Evolutionary conservation across 2,113 vertebrate species (phyloP), one percentile per base, ranked within the genome.

Genomic region (Strix aluco): DNA sequence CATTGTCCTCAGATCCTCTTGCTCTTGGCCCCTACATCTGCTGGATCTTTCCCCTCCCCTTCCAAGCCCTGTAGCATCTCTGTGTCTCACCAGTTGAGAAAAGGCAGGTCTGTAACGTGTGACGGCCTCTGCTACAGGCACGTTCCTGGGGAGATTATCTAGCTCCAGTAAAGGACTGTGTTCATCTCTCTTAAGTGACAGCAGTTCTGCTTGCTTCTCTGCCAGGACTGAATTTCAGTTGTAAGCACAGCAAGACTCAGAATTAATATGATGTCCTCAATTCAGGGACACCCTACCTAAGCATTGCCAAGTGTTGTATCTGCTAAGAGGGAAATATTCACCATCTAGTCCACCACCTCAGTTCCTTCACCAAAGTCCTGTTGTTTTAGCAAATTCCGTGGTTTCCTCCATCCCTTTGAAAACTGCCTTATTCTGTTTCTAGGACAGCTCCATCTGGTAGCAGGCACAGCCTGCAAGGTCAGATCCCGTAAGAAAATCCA

Each of bases 391-490:
- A 73, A 70, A 94, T 75, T 62, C 78, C 58, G 29, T 17, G 0
- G 34, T 85, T 90, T 94, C 78, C 17, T 87, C 51, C 61, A 65
- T 11, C 57, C 81, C 54, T 90, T 29, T 93, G 84, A 15, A 92
- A 90, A 71, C 46, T 15, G 75, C 57, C 73, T 90, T 3, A 0
- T 51, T 10, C 3, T 79, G 34, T 90, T 91, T 92, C 92, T 86
- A 87, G 86, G 92, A 79, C 85, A 90, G 92, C 87, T 94, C 86
- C 81, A 49, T 82, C 91, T 92, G 67, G 52, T 87, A 87, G 73
- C 95, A 94, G 90, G 52, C 78, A 72, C 78, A 78, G 86, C 61
- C 81, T 79, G 77, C 65, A 87, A 88, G 93, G 95, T 94, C 89
- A 92, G 47, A 75, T 87, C 81, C 81, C 73, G 86, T 78, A 63